Conservation (phyloP, 1,140 invertebrate species). For the Trissolcus basalis region DNA sequence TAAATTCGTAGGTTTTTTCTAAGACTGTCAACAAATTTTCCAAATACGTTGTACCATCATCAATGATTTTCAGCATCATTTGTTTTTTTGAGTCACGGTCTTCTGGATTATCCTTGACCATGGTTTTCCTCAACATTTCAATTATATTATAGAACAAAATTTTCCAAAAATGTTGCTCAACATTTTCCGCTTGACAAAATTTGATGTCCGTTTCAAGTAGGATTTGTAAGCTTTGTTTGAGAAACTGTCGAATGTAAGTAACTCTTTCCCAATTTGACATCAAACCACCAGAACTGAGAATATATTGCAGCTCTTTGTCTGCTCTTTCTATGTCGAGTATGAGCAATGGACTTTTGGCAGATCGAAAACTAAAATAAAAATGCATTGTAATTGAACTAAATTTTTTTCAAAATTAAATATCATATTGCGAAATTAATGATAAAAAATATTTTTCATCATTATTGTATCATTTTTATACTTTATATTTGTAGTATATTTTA, state of each 20-base stretch:
- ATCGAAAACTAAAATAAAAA: conserved; percentile 72
- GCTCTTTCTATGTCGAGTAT: conserved; percentile 77
- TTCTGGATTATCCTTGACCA: conserved; percentile 76
- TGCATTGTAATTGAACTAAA: no score
- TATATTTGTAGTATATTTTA: conserved; percentile 9
- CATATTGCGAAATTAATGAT: no score
- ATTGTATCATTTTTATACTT: conserved; percentile 1
- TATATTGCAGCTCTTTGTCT: conserved; percentile 77
- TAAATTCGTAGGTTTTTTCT: conserved; percentile 85
- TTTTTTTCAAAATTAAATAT: no score
- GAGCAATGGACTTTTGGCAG: conserved; percentile 75
- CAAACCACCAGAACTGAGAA: conserved; percentile 74
- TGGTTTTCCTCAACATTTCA: conserved; percentile 84
- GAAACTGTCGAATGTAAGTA: conserved; percentile 74
- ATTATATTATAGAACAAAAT: conserved; percentile 94
- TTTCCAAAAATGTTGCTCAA: conserved; percentile 95
- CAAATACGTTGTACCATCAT: conserved; percentile 88
- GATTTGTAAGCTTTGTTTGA: conserved; percentile 85
- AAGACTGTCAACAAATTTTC: conserved; percentile 85
- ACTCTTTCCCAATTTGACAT: conserved; percentile 77
- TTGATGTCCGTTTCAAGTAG: conserved; percentile 89
- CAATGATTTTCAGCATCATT: conserved; percentile 84
- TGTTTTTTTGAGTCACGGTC: conserved; percentile 79
- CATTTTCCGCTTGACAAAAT: conserved; percentile 91
- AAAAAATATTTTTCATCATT: no score